These are phyloP conservation scores for Smittia sp. DNA, from an alignment of 2,888 invertebrate genomes.

Conservation along the genomic window DNA sequence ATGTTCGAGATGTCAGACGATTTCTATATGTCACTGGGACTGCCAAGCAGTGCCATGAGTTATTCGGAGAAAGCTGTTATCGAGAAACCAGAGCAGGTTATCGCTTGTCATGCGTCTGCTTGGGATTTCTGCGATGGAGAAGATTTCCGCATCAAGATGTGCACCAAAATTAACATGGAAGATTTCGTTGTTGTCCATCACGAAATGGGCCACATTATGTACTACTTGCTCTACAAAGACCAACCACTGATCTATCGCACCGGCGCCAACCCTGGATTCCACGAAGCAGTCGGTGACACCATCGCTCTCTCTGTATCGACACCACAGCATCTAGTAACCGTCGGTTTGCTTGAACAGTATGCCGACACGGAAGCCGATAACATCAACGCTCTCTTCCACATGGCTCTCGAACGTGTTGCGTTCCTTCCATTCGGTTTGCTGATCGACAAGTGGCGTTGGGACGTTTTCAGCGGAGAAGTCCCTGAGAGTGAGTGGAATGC, in stretches of 20 bases:
- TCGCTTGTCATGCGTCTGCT: conserved; percentile 56
- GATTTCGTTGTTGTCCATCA: conserved; percentile 41
- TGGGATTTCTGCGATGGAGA: conserved; percentile 59
- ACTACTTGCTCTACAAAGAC: conserved; percentile 70
- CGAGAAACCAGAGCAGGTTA: conserved; percentile 56
- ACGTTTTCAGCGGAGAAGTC: conserved; percentile 55
- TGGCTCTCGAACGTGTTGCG: conserved; percentile 55
- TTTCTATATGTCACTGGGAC: conserved; percentile 55
- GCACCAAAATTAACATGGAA: conserved; percentile 43
- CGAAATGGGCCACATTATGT: conserved; percentile 80
- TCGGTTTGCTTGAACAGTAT: conserved; percentile 42
- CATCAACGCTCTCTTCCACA: conserved; percentile 55
- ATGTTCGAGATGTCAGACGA: conserved; percentile 56
- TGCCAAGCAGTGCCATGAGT: conserved; percentile 54
- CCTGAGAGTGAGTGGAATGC: conserved; percentile 53
- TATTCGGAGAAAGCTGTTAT: conserved; percentile 56
- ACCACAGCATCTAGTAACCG: conserved; percentile 49
- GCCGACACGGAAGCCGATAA: conserved; percentile 46
- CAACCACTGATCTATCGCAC: conserved; percentile 66
- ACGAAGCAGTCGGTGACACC: conserved; percentile 56
- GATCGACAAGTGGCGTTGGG: conserved; percentile 62
- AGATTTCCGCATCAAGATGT: conserved; percentile 50
- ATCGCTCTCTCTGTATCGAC: conserved; percentile 54
- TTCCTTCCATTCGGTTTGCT: conserved; percentile 60
- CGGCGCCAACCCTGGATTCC: conserved; percentile 63